These are phyloP conservation scores for Catocala nupta DNA, from an alignment of 2,888 invertebrate species.

Conservation along the genomic window DNA sequence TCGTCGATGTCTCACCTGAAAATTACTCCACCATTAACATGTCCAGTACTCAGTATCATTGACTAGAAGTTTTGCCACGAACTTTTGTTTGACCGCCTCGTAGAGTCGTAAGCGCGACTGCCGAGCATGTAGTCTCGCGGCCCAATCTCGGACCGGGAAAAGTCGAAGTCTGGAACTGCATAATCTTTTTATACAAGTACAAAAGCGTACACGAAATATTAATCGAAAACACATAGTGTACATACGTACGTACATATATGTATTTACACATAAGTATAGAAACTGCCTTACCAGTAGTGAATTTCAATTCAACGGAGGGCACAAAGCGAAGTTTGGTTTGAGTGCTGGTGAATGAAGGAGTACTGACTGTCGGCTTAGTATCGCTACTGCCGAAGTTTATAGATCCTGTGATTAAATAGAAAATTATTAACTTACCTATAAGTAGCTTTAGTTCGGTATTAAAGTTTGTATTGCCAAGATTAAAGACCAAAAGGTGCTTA, in stretches of 20 bases:
- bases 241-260: too few relatives aligned
- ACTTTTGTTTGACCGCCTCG: not conserved
- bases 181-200: too few relatives aligned
- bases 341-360: conserved; percentile 75
- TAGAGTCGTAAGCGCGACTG: conserved; percentile 8
- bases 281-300: conserved; percentile 89
- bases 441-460: too few relatives aligned
- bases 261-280: not conserved
- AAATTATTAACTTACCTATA: conserved; percentile 1
- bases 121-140: not conserved
- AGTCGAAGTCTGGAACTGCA: not conserved
- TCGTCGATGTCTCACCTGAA: conserved; percentile 91
- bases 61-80: too few relatives aligned
- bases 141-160: not conserved
- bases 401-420: conserved; percentile 53
- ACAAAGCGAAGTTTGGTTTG: conserved; percentile 93
- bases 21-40: too few relatives aligned
- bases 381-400: conserved; percentile 67
- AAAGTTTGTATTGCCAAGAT: too few relatives aligned
- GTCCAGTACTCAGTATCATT: too few relatives aligned
- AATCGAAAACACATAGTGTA: too few relatives aligned
- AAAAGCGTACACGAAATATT: too few relatives aligned
- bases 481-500: too few relatives aligned
- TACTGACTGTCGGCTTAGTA: conserved; percentile 66
- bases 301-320: conserved; percentile 93